phyloP scores from a whole-genome alignment of 2,113 vertebrate genomes.

The Aplodontia rufa region DNA sequence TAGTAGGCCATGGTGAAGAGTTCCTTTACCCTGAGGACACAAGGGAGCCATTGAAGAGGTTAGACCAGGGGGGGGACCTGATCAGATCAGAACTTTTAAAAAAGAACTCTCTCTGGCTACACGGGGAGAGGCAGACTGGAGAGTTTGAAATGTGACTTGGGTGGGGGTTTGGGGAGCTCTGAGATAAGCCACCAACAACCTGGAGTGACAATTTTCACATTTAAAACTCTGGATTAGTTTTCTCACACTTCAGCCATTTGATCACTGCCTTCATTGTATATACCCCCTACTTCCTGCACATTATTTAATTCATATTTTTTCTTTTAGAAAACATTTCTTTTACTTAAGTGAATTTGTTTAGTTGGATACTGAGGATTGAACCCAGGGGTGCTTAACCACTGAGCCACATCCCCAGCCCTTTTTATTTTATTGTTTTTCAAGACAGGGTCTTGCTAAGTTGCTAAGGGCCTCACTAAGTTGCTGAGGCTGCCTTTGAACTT shows the following conservation, averaged over 20 bases:
- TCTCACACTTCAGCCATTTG: not conserved
- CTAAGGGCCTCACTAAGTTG: too few species aligned
- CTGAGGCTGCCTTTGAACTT: too few species aligned
- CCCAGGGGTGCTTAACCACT: too few species aligned
- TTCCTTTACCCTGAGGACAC: not conserved
- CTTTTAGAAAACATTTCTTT: not conserved
- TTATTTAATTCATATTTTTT: not conserved
- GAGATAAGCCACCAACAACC: not conserved
- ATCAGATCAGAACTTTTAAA: not conserved
- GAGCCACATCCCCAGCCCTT: too few species aligned
- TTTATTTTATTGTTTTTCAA: too few species aligned
- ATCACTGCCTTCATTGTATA: fast-evolving
- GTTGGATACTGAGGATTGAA: too few species aligned
- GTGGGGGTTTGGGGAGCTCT: not conserved
- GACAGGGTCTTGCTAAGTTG: too few species aligned
- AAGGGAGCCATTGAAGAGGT: not conserved
- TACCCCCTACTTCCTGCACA: not conserved
- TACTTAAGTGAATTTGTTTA: not conserved
- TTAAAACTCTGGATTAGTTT: not conserved
- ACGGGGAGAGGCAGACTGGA: not conserved
- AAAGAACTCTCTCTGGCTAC: not conserved
- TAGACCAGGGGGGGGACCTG: not conserved
- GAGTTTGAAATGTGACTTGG: not conserved
- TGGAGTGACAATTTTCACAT: not conserved
- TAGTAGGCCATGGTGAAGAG: not conserved